Evolutionary conservation across 2,797 vertebrate genomes (phyloP), one percentile per base, ranked within the genome.

Genomic region (Phataginus tetradactyla): DNA sequence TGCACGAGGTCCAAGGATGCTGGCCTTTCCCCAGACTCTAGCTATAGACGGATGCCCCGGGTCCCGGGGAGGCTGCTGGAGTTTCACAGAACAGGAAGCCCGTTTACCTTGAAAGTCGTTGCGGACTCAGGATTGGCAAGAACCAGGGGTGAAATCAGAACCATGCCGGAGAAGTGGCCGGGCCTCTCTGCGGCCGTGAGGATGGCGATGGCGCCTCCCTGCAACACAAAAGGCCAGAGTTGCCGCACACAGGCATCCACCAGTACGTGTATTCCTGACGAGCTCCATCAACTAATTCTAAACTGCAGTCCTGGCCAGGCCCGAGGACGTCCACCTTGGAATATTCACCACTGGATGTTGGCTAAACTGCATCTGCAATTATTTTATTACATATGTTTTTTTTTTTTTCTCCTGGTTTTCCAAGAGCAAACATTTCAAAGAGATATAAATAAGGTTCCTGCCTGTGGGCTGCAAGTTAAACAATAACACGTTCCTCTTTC

Each of bases 141-240:
- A 96, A 99, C 99, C 99, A 99, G 97, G 5, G 99, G 99, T 3
- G 98, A 99, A 51, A 99, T 99, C 90, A 99, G 98, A 96, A 99
- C 98, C 98, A 99, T 98, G 86, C 99, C 99, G 3, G 99, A 98
- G 97, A 99, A 99, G 87, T 99, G 98, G 84, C 88, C 96, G 3
- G 99, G 99, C 85, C 99, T 99, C 98, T 99, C 99, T 5, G 99
- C 99, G 3, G 99, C 99, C 0, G 99, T 99, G 83, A 99, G 99
- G 97, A 99, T 99, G 95, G 99, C 98, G 95, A 99, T 99, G 83
- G 99, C 99, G 5, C 99, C 99, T 7, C 99, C 99, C 99, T 99
- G 98, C 57, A 98, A 98, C 10, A 83, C 75, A 97, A 97, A 98
- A 95, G 97, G 95, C 80, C 80, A 96, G 89, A 69, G n/a, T 32